Evolutionary conservation across 2,113 vertebrate genomes (phyloP).

Genomic region (Glaucidium brasilianum): DNA sequence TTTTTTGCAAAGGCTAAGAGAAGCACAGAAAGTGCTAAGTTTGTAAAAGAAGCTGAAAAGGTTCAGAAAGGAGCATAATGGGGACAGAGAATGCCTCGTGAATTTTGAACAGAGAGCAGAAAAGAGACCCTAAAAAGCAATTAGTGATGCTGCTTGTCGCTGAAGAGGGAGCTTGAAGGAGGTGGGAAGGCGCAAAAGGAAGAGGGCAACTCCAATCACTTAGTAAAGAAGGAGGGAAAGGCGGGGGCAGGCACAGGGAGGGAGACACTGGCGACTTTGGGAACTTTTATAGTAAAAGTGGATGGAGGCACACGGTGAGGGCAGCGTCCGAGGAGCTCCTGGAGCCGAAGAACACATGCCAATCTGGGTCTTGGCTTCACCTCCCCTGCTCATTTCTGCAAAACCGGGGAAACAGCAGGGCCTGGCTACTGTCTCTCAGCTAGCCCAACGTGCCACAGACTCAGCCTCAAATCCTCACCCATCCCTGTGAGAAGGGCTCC

Average conservation of each 20-base stretch:
- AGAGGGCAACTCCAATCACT: slow-evolving; percentile 53
- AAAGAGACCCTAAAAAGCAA: slow-evolving; percentile 82
- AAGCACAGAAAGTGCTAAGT: slow-evolving; percentile 71
- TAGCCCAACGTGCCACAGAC: accelerated
- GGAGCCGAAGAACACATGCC: neutral
- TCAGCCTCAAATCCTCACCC: neutral
- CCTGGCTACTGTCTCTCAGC: neutral
- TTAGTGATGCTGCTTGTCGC: slow-evolving; percentile 81
- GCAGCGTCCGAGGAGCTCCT: neutral
- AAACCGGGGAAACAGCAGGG: neutral
- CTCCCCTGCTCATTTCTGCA: neutral
- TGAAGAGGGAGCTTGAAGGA: slow-evolving; percentile 69
- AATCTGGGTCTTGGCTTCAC: neutral
- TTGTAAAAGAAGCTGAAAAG: slow-evolving; percentile 81
- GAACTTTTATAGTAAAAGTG: slow-evolving; percentile 16
- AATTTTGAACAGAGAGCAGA: slow-evolving; percentile 83
- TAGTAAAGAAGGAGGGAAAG: slow-evolving; percentile 16
- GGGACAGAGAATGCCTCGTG: slow-evolving; percentile 74
- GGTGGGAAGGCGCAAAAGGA: slow-evolving; percentile 33
- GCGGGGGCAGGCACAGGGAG: neutral
- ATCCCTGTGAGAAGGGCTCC: neutral
- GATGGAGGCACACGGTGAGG: slow-evolving; percentile 3
- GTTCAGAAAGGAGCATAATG: slow-evolving; percentile 79
- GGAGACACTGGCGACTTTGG: neutral
- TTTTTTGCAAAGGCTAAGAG: slow-evolving; percentile 58